Conservation (phyloP, 2,113 vertebrate genomes). For the Cephalophus harveyi region DNA sequence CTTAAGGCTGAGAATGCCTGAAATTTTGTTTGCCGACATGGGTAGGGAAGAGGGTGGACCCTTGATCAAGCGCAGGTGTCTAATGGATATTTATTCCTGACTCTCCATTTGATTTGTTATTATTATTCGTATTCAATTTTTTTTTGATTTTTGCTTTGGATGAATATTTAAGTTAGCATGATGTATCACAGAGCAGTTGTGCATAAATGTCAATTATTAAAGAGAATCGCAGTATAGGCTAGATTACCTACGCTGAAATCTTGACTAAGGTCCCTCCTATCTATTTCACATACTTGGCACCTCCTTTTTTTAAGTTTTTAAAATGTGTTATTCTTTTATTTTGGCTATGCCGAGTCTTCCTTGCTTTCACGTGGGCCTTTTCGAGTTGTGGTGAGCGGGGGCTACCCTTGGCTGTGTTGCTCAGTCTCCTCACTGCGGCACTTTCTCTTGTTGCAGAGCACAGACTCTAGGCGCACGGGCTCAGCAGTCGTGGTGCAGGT, state of each 20-base stretch:
- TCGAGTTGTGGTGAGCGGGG: not conserved
- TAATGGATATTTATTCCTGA: not conserved
- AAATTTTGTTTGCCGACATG: not conserved
- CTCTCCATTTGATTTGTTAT: not conserved
- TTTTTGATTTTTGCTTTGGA: not conserved
- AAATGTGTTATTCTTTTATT: not conserved
- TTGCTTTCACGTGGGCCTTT: not conserved
- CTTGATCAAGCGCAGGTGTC: not conserved
- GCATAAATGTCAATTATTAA: not conserved
- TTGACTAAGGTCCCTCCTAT: not conserved
- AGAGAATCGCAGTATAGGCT: not conserved
- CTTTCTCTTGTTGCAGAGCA: not conserved
- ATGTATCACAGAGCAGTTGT: not conserved
- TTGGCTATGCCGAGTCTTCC: not conserved
- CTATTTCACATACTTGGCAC: not conserved
- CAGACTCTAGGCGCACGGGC: fast-evolving
- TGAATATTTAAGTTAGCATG: not conserved
- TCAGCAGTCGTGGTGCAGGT: not conserved
- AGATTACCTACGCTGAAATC: not conserved
- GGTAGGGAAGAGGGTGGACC: not conserved
- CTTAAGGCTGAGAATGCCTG: not conserved
- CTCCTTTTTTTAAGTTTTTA: not conserved
- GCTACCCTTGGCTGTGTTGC: fast-evolving
- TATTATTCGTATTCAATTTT: not conserved
- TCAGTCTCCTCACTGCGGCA: fast-evolving